phyloP scores from a whole-genome alignment of 35 echinoderm and acorn worm species.

The Amphiura filiformis region DNA sequence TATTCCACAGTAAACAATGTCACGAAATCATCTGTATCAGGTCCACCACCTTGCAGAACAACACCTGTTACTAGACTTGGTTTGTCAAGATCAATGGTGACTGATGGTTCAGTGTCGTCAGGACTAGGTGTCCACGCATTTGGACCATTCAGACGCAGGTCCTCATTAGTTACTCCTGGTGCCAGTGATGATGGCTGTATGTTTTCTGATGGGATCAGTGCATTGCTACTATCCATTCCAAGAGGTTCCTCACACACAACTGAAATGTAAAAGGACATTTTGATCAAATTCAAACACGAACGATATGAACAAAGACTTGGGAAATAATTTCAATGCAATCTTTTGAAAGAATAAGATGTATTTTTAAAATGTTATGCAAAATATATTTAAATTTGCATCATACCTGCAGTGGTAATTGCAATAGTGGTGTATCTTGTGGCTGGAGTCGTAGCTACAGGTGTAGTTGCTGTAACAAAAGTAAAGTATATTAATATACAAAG shows the following conservation, averaged over 20 bases:
- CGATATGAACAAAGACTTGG: no score
- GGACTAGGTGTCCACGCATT: conserved; percentile 51
- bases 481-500: no score
- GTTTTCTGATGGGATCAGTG: background rate
- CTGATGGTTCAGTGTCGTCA: conserved; percentile 33
- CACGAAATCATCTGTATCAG: conserved; percentile 43
- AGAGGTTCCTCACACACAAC: background rate
- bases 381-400: background rate
- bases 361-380: no score
- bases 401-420: background rate
- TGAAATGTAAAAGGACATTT: no score
- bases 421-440: background rate
- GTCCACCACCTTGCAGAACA: conserved; percentile 67
- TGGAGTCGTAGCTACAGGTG: background rate
- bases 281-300: no score
- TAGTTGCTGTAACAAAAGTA: no score
- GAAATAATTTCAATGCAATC: no score
- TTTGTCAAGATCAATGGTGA: conserved; percentile 64
- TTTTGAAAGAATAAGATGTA: no score
- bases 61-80: conserved; percentile 53
- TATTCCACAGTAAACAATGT: conserved; percentile 44
- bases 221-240: background rate
- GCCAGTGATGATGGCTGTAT: background rate
- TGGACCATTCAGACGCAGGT: background rate
- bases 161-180: conserved; percentile 14